Base-by-base conservation (phyloP, 1,140 invertebrate species). In the Cheumatopsyche charites region DNA sequence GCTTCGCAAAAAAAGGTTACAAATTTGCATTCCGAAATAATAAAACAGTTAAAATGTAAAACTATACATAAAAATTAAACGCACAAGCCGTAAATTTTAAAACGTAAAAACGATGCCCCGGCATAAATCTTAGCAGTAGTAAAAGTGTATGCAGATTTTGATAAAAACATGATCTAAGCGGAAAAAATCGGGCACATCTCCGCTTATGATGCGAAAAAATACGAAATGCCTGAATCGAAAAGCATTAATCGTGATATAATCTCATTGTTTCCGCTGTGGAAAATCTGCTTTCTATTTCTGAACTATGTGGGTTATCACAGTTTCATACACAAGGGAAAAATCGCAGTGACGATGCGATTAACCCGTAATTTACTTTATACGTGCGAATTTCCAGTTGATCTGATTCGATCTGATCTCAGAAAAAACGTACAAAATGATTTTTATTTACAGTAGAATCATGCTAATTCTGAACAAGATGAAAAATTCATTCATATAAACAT, bases 231-330 rank as follows among this genome's bases (percentile, higher is more conserved):
- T 13, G 5, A 42, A 13, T 42, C 2, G 43, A 15, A 15, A 45
- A 45, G 13, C 17, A 42, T 4, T 13, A 9, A 52, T 52, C 47
- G 15, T 52, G 47, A 52, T 52, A 52, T 52, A 52, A 52, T 52
- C 47, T 17, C 15, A 52, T 52, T 52, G 15, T 52, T 1, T 15
- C 19, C 1, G 43, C 43, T 42, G 12, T 47, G 12, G 47, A 52
- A 19, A 52, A 19, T 52, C n/a, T 6, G 47, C 47, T 52, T 52
- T 52, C 47, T 52, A 52, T 52, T 52, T 52, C 47, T 6, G 19
- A 45, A n/a, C n/a, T 45, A 52, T 52, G 47, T 52, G 47, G 47
- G 47, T 52, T 52, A 52, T 47, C 47, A 1, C 15, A 0, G 15
- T n/a, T 12, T n/a, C 2, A 15, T 4, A 45, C 43, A 12, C 2